Percentiles rank a stretch among this genome's conserved stretches.
phyloP scores from a whole-genome alignment of 2,113 vertebrate genomes.

The Hippocampus mohnikei region DNA sequence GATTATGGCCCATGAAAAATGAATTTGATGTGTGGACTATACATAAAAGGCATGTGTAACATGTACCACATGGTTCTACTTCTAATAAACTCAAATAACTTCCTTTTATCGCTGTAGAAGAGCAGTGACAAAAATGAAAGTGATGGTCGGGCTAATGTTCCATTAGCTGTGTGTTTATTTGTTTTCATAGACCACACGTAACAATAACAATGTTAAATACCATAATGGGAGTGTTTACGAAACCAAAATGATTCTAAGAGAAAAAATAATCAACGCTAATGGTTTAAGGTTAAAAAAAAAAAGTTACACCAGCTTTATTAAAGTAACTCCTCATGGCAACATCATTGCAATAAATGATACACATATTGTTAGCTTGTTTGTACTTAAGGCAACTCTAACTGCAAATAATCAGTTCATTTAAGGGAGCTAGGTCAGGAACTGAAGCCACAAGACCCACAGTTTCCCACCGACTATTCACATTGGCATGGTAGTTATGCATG shows the following conservation, averaged over 20 bases:
- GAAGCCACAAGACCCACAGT: conserved; percentile 25
- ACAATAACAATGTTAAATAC: conserved; percentile 72
- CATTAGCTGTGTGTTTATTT: conserved; percentile 69
- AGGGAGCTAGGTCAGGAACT: conserved; percentile 23
- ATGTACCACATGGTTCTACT: no score
- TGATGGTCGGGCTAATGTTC: not conserved
- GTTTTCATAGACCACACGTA: conserved; percentile 68
- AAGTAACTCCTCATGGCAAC: conserved; percentile 26
- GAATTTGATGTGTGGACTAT: no score
- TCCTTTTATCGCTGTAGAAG: not conserved
- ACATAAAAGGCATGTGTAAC: no score
- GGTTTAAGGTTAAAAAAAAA: conserved; percentile 45
- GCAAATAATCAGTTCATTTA: conserved; percentile 51
- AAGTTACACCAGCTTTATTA: conserved; percentile 26
- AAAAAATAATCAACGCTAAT: conserved; percentile 21
- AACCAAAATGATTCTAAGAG: conserved; percentile 48
- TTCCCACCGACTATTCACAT: conserved; percentile 17
- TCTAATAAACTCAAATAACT: no score
- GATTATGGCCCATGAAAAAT: no score
- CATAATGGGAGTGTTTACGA: conserved; percentile 64
- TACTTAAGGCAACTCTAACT: conserved; percentile 70
- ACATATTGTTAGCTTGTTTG: conserved; percentile 49
- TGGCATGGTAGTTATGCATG: conserved; percentile 15
- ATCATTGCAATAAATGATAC: conserved; percentile 47
- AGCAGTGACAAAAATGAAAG: not conserved